Evolutionary conservation across 2,797 vertebrate species (phyloP), one percentile per base, ranked within the genome.

Genomic region (Trichosurus vulpecula): DNA sequence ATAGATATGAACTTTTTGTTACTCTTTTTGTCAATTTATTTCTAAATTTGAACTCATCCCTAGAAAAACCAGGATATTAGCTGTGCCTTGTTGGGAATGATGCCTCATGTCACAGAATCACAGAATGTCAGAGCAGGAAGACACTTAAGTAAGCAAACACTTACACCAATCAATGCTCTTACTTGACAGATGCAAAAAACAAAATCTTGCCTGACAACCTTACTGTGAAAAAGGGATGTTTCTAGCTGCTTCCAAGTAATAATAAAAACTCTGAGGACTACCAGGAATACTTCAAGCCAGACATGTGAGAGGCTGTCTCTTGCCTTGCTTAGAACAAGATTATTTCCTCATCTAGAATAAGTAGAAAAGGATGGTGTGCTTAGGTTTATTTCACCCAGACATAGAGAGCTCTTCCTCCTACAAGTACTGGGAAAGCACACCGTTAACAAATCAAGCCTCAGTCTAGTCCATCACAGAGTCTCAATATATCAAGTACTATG

Each of bases 351-450:
- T 92, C 94, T 95, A 90, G 66, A 58, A 13, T 55, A 53, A 11
- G 9, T 11, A 52, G 57, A 94, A 92, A 61, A 47, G 51, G n/a
- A 51, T 27, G 74, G 41, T 58, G 11, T 61, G 8, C 61, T 93
- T 12, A 6, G n/a, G 2, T 90, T 92, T 91, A 91, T 94, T 93
- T 96, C 94, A 96, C 52, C 52, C 52, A 66, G 81, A 29, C 47
- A 54, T 90, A 41, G 0, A 51, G 41, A 51, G 22, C 74, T 87
- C 74, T 93, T 95, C 94, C 91, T 96, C 92, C 93, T 93, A 27
- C 25, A 29, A 97, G 52, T 95, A 91, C 81, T 57, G 41, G 74
- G 74, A 87, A 81, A 47, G 25, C 31, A 87, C 9, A 10, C 74
- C 87, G 66, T 51, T 87, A 87, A 87, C 74, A 90, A 91, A 55